phyloP scores from a whole-genome alignment of 1,140 invertebrate genomes.

The Meteorus sp. region DNA sequence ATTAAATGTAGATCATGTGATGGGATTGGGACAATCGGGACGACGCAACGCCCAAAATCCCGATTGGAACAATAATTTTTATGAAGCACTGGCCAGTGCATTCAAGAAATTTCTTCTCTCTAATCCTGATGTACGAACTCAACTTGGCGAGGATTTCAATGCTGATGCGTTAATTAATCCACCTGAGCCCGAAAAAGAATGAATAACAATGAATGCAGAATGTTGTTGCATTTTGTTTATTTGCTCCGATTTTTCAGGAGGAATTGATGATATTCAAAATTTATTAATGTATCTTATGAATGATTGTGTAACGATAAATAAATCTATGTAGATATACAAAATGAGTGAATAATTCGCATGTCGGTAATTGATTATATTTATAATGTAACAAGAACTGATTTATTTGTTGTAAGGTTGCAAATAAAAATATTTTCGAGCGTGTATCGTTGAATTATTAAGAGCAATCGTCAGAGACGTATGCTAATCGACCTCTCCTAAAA shows the following conservation, averaged over 20 bases:
- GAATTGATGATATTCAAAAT: too few species aligned
- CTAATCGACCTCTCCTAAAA: neutral
- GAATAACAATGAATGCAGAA: neutral
- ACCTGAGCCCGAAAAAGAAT: neutral
- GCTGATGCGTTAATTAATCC: neutral
- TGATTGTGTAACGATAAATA: too few species aligned
- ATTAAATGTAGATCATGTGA: neutral
- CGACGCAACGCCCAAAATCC: neutral
- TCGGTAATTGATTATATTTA: too few species aligned
- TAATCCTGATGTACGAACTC: neutral
- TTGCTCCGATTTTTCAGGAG: too few species aligned
- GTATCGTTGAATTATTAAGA: neutral
- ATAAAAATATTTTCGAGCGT: too few species aligned
- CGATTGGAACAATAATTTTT: conserved; percentile 23
- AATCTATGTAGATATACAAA: too few species aligned
- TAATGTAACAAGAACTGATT: too few species aligned
- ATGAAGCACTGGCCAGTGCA: conserved; percentile 12
- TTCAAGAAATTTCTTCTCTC: neutral
- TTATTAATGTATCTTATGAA: too few species aligned
- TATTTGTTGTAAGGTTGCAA: too few species aligned
- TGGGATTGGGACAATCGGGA: neutral
- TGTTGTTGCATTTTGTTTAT: too few species aligned
- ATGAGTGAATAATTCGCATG: too few species aligned
- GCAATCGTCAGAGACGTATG: neutral
- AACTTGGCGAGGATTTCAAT: conserved; percentile 19